Evolutionary conservation across 1,140 invertebrate species (phyloP).

Genomic region (Oncopodura yosiiana): DNA sequence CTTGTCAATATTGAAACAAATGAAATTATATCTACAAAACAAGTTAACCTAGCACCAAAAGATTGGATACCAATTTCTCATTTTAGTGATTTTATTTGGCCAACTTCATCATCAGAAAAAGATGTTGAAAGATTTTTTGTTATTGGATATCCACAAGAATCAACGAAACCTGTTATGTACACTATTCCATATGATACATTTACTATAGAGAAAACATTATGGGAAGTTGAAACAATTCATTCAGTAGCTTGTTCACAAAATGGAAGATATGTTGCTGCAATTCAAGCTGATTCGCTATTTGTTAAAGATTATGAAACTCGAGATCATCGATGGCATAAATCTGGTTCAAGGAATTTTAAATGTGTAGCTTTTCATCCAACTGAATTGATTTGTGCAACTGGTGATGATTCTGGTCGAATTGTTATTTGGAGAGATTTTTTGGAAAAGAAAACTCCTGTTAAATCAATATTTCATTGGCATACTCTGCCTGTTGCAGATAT

Average conservation of each 20-base stretch:
- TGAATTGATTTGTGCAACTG: conserved; percentile 57
- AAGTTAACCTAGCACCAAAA: background rate
- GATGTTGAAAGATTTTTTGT: conserved; percentile 12
- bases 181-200: background rate
- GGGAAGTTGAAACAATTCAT: conserved; percentile 18
- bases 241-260: conserved; percentile 25
- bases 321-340: conserved; percentile 17
- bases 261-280: conserved; percentile 38
- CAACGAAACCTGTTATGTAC: conserved; percentile 16
- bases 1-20: background rate
- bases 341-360: conserved; percentile 46
- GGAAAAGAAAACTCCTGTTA: no score
- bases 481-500: conserved; percentile 58
- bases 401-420: conserved; percentile 57
- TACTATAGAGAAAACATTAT: conserved; percentile 17
- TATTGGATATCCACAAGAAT: conserved; percentile 11
- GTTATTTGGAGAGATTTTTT: no score
- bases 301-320: conserved; percentile 39
- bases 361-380: conserved; percentile 59
- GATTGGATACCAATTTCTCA: conserved; percentile 11
- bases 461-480: conserved; percentile 67
- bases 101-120: background rate
- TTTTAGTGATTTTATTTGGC: conserved; percentile 8
- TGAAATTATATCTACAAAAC: background rate
- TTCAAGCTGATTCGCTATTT: conserved; percentile 38